Evolutionary conservation across 2,113 vertebrate species (phyloP).

Genomic region (Piaya cayana): DNA sequence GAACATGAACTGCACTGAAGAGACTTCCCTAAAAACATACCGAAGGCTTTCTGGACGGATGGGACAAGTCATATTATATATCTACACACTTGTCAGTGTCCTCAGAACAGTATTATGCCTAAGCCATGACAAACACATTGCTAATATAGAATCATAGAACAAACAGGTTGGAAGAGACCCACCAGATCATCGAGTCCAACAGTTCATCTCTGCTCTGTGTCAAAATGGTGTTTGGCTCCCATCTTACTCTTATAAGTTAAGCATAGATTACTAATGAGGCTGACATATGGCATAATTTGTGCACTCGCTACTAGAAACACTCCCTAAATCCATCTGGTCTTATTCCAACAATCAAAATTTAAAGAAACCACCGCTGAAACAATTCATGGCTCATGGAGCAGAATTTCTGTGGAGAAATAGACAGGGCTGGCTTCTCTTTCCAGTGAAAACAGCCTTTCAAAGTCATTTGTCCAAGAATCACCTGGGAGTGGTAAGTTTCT

Average conservation of each 20-base stretch:
- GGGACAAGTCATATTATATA: not conserved
- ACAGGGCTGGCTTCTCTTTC: not conserved
- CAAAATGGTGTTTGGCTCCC: not conserved
- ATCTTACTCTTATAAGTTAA: not conserved
- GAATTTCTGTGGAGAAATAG: not conserved
- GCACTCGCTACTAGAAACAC: not conserved
- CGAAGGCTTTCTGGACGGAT: not conserved
- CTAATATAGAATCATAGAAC: too few species aligned
- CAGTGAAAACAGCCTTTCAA: constrained; percentile 34
- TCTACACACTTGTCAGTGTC: not conserved
- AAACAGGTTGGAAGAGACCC: too few species aligned
- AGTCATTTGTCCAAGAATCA: constrained; percentile 21
- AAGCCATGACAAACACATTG: not conserved
- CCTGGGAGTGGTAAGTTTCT: constrained; percentile 30
- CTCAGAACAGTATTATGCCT: not conserved
- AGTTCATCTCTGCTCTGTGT: not conserved
- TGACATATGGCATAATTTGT: not conserved
- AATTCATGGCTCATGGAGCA: not conserved
- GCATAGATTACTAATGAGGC: not conserved
- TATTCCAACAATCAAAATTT: not conserved
- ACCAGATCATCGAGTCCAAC: too few species aligned
- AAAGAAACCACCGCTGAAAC: constrained; percentile 33
- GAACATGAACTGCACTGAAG: not conserved
- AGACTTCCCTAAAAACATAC: not conserved
- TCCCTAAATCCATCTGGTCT: not conserved